Evolutionary conservation across 2,797 vertebrate species (phyloP).

Genomic region (Sciurus vulgaris): DNA sequence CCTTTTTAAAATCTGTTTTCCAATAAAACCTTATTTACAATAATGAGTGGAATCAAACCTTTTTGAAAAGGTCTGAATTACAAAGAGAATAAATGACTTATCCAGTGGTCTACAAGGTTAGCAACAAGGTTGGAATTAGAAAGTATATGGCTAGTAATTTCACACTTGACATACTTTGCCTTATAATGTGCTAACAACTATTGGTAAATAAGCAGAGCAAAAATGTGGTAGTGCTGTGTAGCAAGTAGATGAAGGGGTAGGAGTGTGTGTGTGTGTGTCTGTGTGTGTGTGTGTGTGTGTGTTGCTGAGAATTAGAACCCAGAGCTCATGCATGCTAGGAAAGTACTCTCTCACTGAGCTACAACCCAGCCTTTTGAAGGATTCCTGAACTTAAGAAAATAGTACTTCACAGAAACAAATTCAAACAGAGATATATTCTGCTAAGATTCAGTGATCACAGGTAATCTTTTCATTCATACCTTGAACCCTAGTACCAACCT

Average conservation of each 20-base stretch:
- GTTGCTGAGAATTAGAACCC: too few relatives aligned
- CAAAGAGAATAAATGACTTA: not conserved
- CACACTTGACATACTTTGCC: not conserved
- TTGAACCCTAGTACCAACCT: not conserved
- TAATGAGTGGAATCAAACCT: not conserved
- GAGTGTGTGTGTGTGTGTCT: too few relatives aligned
- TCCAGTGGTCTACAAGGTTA: not conserved
- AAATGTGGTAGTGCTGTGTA: not conserved
- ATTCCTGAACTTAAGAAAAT: slow-evolving; percentile 20
- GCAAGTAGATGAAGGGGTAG: not conserved
- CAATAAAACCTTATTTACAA: slow-evolving; percentile 39
- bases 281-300: too few relatives aligned
- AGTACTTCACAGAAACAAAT: slow-evolving; percentile 31
- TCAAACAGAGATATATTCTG: not conserved
- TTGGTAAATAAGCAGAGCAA: slow-evolving; percentile 19
- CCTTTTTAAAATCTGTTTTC: not conserved
- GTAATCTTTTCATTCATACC: slow-evolving; percentile 22
- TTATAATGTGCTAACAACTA: slow-evolving; percentile 28
- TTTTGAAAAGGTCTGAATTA: slow-evolving; percentile 3
- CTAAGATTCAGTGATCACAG: not conserved
- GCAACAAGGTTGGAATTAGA: slow-evolving; percentile 7
- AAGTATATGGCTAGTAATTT: not conserved
- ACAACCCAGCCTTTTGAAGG: not conserved
- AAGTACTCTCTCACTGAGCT: too few relatives aligned
- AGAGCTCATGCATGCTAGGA: too few relatives aligned